Evolutionary conservation across 1,140 invertebrate species (phyloP), one percentile per base, ranked within the genome.

Genomic region (honey bee (Apis mellifera)): DNA sequence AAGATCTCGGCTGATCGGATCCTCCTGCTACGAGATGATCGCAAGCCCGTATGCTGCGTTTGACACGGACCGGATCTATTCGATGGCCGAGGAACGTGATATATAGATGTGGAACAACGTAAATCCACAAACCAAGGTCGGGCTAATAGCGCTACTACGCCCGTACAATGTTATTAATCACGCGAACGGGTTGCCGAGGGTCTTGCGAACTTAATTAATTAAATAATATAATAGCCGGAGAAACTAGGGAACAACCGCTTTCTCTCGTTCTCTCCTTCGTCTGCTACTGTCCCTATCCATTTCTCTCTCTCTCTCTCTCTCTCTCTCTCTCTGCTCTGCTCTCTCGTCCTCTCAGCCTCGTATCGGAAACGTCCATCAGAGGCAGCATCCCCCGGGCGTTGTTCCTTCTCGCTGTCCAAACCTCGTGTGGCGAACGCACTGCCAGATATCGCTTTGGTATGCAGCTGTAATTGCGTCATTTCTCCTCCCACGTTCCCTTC

Each of bases 331-430:
- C n/a, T n/a, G n/a, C 76, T 59, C n/a, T 69, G n/a, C 76, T 72
- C 73, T 23, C 42, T 75, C 82, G 69, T 73, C 57, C 59, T 88
- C 84, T 88, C 84, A 23, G 21, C 90, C 89, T 86, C 86, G 85
- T 93, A 93, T 93, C 92, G 91, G 91, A 92, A 93, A 91, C 91
- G 92, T 93, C 92, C 89, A 93, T 93, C 92, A 93, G 78, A 88
- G 75, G 83, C 92, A 92, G 88, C 88, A 90, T 86, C 92, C 92
- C 90, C 76, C 87, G 89, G 92, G 92, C 91, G 91, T 90, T 93
- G 92, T 93, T 92, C 84, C 90, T 87, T 88, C 84, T 83, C 83
- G 82, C 85, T 89, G 84, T 86, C 84, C 88, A 89, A 89, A 89
- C 85, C 87, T 89, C 79, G 60, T 84, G 86, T 84, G 86, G 78